These are phyloP conservation scores for Cosmia pyralina DNA, from an alignment of 2,888 invertebrate genomes.

Conservation along the genomic window DNA sequence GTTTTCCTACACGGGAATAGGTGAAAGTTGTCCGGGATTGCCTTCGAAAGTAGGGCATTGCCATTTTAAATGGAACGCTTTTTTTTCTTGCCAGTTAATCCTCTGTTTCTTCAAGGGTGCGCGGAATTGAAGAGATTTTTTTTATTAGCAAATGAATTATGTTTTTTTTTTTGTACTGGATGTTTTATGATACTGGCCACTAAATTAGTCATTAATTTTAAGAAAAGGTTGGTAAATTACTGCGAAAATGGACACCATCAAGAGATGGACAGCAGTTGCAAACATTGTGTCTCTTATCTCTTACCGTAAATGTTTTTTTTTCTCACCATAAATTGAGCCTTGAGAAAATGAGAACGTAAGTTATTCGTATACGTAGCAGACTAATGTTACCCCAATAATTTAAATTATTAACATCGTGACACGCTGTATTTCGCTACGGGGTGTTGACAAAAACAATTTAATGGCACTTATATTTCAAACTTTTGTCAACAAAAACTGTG, in stretches of 20 bases:
- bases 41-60: conserved; percentile 68
- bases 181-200: too few species aligned
- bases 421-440: conserved; percentile 38
- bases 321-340: too few species aligned
- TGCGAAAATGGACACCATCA: too few species aligned
- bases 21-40: conserved; percentile 80
- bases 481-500: conserved; percentile 65
- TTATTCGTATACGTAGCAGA: background rate
- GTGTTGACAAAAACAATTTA: conserved; percentile 67
- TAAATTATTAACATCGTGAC: conserved; percentile 44
- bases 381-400: background rate
- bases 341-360: background rate
- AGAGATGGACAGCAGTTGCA: too few species aligned
- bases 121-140: background rate
- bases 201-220: too few species aligned
- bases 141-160: background rate
- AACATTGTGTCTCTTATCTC: too few species aligned
- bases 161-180: background rate
- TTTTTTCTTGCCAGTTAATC: conserved; percentile 30
- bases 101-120: conserved; percentile 17
- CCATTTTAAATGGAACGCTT: conserved; percentile 48
- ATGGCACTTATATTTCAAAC: conserved; percentile 71
- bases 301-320: too few species aligned
- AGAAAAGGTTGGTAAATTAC: background rate
- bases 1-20: conserved; percentile 75